Conservation (phyloP, 1,140 invertebrate genomes). For the Drosophila ananassae region DNA sequence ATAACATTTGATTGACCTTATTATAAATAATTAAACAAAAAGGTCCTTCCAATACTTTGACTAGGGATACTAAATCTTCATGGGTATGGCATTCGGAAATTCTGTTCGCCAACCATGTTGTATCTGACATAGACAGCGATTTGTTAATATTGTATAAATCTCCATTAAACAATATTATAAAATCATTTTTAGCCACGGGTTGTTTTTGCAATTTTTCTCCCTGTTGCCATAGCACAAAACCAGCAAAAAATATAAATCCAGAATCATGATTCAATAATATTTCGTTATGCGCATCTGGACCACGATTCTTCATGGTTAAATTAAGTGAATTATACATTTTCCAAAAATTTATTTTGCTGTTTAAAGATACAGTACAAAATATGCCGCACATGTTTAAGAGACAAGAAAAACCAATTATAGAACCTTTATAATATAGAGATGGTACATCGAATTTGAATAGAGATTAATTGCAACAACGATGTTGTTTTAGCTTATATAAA, state of each 20-base stretch:
- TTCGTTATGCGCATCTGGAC: constrained; percentile 43
- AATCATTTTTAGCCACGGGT: constrained; percentile 86
- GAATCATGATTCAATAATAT: constrained; percentile 13
- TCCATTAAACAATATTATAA: constrained; percentile 92
- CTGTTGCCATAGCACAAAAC: constrained; percentile 89
- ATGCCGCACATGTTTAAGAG: neutral
- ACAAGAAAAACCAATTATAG: neutral
- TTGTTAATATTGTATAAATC: constrained; percentile 88
- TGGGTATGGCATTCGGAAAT: constrained; percentile 31
- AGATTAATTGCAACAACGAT: too few species aligned
- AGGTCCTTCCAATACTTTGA: constrained; percentile 89
- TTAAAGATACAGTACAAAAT: neutral
- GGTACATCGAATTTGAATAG: too few species aligned
- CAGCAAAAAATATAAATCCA: constrained; percentile 84
- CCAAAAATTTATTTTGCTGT: neutral
- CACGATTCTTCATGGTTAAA: constrained; percentile 46
- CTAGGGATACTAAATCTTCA: constrained; percentile 24
- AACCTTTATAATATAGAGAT: too few species aligned
- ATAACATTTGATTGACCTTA: constrained; percentile 86
- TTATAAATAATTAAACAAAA: constrained; percentile 93
- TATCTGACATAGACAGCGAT: constrained; percentile 48
- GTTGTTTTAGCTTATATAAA: too few species aligned
- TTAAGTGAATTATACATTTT: constrained; percentile 8
- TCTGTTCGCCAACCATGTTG: constrained; percentile 41
- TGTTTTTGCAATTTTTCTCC: constrained; percentile 86